A percentile compares a stretch with the other conserved stretches of the same genome.
phyloP scores from a whole-genome alignment of 2,888 invertebrate genomes.

The Alentia gelatinosa region DNA sequence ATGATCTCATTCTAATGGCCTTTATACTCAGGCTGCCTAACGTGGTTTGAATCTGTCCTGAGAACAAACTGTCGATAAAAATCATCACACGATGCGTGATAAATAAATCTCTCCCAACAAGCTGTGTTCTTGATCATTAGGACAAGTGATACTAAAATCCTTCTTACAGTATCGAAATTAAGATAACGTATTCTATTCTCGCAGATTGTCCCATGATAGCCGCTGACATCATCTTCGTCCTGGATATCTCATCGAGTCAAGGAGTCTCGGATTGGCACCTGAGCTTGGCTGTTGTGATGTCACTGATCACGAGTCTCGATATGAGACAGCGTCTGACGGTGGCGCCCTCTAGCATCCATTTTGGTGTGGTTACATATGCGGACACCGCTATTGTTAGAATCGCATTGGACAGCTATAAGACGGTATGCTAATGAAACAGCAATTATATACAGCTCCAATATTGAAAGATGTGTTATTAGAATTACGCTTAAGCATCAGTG shows the following conservation, averaged over 20 bases:
- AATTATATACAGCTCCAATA: neutral
- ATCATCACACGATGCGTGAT: neutral
- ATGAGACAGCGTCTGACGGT: neutral
- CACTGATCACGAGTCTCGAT: neutral
- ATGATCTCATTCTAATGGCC: neutral
- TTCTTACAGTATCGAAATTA: neutral
- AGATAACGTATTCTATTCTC: neutral
- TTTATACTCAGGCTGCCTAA: neutral
- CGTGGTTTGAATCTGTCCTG: neutral
- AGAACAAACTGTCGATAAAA: neutral
- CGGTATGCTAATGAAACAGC: neutral
- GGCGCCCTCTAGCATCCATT: neutral
- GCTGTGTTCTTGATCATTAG: neutral
- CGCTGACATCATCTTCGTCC: neutral
- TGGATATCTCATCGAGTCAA: neutral
- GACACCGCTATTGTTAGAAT: neutral
- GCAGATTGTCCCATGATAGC: neutral
- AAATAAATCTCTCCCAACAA: neutral
- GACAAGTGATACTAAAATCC: neutral
- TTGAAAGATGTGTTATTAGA: neutral
- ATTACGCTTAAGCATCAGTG: neutral
- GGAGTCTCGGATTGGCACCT: neutral
- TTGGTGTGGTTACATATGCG: neutral
- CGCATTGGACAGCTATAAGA: neutral
- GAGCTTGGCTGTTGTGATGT: neutral